Evolutionary conservation across 2,888 invertebrate genomes (phyloP).

Genomic region (Scrobipalpa atriplicella): DNA sequence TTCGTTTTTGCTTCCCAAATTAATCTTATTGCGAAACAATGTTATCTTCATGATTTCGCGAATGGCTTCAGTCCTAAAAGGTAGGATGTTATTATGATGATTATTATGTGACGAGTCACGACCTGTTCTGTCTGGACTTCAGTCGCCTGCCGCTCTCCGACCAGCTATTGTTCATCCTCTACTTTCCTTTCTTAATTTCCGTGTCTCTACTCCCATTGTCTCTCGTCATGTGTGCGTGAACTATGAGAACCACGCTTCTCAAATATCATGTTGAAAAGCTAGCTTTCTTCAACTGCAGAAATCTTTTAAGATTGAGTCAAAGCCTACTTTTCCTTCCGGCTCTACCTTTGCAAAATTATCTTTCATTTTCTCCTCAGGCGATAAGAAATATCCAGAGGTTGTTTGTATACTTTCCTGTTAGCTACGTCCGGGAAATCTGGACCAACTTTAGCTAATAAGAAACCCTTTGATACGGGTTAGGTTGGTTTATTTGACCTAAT

Average conservation of each 20-base stretch:
- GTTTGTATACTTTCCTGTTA: constrained; percentile 11
- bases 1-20: neutral
- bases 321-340: constrained; percentile 10
- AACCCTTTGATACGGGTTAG: neutral
- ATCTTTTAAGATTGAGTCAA: neutral
- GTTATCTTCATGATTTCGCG: neutral
- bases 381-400: constrained; percentile 4
- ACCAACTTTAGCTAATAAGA: neutral
- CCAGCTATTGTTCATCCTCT: constrained; percentile 52
- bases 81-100: neutral
- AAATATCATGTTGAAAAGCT: neutral
- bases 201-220: constrained; percentile 43
- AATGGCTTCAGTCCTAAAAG: neutral
- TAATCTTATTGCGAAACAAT: neutral
- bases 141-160: constrained; percentile 37
- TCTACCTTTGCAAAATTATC: neutral
- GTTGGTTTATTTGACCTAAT: neutral
- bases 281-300: neutral
- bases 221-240: constrained; percentile 36
- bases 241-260: constrained; percentile 41
- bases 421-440: neutral
- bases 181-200: constrained; percentile 67
- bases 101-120: constrained; percentile 27
- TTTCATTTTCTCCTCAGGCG: neutral
- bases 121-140: constrained; percentile 45